phyloP scores from a whole-genome alignment of 2,888 invertebrate genomes.

The Sthenelais limicola region DNA sequence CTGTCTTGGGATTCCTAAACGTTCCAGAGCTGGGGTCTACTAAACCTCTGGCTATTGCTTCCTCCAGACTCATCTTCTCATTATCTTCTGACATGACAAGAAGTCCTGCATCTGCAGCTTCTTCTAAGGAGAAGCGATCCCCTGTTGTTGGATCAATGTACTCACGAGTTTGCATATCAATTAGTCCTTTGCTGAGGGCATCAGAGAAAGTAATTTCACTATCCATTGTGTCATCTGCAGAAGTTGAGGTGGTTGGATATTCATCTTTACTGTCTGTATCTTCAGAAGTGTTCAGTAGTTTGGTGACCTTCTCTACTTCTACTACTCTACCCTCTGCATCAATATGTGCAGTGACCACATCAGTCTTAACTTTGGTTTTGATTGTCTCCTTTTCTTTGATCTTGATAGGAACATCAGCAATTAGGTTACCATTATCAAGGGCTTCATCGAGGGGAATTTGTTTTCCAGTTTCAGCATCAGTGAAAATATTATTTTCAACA shows the following conservation, averaged over 20 bases:
- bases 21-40: conserved; percentile 78
- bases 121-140: conserved; percentile 82
- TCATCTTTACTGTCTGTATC: conserved; percentile 26
- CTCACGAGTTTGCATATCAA: conserved; percentile 24
- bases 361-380: conserved; percentile 31
- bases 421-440: conserved; percentile 45
- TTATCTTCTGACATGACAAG: conserved; percentile 69
- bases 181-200: conserved; percentile 36
- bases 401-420: conserved; percentile 42
- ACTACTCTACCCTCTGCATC: not conserved
- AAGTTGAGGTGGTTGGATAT: conserved; percentile 23
- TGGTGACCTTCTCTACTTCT: not conserved
- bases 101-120: conserved; percentile 83
- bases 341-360: conserved; percentile 37
- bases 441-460: conserved; percentile 81
- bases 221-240: conserved; percentile 20
- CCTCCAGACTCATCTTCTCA: conserved; percentile 89
- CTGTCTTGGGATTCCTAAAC: conserved; percentile 68
- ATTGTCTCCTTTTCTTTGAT: conserved; percentile 14
- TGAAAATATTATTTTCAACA: conserved; percentile 51
- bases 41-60: conserved; percentile 91
- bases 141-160: conserved; percentile 83
- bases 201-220: conserved; percentile 43
- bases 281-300: not conserved
- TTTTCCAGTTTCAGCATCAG: conserved; percentile 62